phyloP scores from a whole-genome alignment of 2,113 vertebrate species.

The Corydoras sp. region DNA sequence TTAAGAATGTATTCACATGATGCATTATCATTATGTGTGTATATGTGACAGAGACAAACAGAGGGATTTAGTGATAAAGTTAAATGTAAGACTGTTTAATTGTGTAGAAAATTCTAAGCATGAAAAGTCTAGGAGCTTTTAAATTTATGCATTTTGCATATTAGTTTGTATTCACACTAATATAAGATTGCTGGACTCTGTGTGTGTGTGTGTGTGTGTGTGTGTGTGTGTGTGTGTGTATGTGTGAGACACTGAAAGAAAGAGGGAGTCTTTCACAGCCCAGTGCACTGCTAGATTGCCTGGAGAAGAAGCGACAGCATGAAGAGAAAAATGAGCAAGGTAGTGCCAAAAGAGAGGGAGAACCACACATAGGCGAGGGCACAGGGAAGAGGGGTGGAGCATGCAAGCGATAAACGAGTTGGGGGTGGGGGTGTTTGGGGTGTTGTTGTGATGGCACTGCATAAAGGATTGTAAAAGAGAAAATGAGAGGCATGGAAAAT shows the following conservation, averaged over 20 bases:
- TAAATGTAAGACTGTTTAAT: too few species aligned
- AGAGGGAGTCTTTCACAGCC: conserved; percentile 58
- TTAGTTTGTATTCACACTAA: conserved; percentile 45
- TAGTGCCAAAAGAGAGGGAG: conserved; percentile 43
- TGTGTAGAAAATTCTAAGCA: conserved; percentile 7
- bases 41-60: conserved; percentile 1
- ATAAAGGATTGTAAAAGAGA: conserved; percentile 14
- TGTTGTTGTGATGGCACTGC: conserved; percentile 4
- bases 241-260: conserved; percentile 38
- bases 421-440: conserved; percentile 1
- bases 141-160: not conserved
- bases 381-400: conserved; percentile 19
- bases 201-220: conserved; percentile 32
- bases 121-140: not conserved
- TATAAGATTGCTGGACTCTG: conserved; percentile 19
- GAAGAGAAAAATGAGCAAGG: conserved; percentile 54
- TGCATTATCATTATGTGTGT: too few species aligned
- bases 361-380: conserved; percentile 28
- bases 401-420: conserved; percentile 20
- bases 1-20: too few species aligned
- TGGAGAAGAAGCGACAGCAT: conserved; percentile 51
- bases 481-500: conserved; percentile 15
- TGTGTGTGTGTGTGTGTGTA: conserved; percentile 43
- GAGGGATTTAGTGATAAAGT: not conserved
- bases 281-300: conserved; percentile 60